Base-by-base conservation (phyloP, 2,113 vertebrate genomes). In the Rhagologus leucostigma region DNA sequence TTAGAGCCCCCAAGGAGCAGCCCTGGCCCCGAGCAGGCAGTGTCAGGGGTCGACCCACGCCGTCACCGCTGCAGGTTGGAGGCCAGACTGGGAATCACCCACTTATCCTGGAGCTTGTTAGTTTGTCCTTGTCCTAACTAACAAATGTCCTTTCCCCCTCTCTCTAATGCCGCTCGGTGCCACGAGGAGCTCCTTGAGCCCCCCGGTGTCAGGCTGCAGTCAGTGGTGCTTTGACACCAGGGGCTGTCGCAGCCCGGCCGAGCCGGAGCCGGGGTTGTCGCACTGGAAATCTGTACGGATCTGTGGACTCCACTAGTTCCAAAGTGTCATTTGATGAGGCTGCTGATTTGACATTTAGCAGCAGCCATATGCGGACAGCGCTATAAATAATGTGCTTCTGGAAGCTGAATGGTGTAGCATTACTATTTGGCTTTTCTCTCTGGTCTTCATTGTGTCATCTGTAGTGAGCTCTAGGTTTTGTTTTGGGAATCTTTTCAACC, bases 401-500 rank as follows among this genome's bases (percentile, higher is more conserved):
- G 91, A 98, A 98, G 97, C 98, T 98, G 98, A 98, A 98, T 98
- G 98, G 98, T 98, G 98, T 96, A 97, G 98, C 98, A 98, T 98
- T 97, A 98, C 98, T 97, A 94, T 98, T 98, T 98, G 96, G 98
- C 98, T 98, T 98, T 98, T 98, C 98, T 99, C 98, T 98, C 98
- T 92, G 98, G 98, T 98, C 98, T 98, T 99, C 98, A 98, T 98
- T 99, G 98, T 99, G 99, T 99, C 98, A 98, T 99, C 98, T 98
- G 98, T 99, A 99, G 99, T 99, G 98, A 99, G 98, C 98, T 99
- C 96, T 99, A 99, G 98, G 98, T 98, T 98, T 99, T 98, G 98
- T 98, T 98, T 98, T 98, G 98, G 98, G 98, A 98, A 98, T 98
- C 97, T 98, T 98, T 98, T 96, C 95, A 91, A 98, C 97, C 97